A percentile compares a stretch with the other conserved stretches of the same genome.
These are phyloP conservation scores for Bembecia ichneumoniformis DNA, from an alignment of 2,888 invertebrate genomes.

Conservation along the genomic window DNA sequence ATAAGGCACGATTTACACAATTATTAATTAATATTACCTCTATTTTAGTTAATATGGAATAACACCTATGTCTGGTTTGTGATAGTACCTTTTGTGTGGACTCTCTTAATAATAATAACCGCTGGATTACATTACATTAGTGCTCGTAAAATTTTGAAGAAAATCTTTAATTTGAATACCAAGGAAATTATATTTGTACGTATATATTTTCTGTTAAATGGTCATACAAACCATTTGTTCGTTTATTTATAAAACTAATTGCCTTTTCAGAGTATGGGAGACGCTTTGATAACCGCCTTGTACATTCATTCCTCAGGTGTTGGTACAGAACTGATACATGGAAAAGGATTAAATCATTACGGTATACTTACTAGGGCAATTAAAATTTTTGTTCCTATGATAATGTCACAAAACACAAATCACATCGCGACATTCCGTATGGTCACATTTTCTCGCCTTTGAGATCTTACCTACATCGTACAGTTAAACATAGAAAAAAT, in stretches of 20 bases:
- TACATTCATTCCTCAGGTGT: constrained; percentile 52
- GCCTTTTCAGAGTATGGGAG: constrained; percentile 32
- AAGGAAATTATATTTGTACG: constrained; percentile 41
- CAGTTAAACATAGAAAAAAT: no score
- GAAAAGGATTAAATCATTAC: constrained; percentile 56
- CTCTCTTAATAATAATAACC: constrained; percentile 21
- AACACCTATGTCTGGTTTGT: constrained; percentile 39
- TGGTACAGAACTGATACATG: constrained; percentile 53
- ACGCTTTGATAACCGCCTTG: constrained; percentile 45
- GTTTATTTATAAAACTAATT: neutral
- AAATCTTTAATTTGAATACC: constrained; percentile 30
- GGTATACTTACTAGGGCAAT: constrained; percentile 23
- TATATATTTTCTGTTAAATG: constrained; percentile 6
- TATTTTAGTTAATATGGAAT: constrained; percentile 50
- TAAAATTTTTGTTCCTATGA: neutral
- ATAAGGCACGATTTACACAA: neutral
- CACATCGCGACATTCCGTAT: neutral
- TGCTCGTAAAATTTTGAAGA: constrained; percentile 21
- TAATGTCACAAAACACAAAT: neutral
- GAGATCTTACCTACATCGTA: no score
- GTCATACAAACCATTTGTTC: neutral
- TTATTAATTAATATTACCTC: neutral
- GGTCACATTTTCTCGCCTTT: no score
- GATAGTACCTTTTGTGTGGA: constrained; percentile 44
- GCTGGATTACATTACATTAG: constrained; percentile 22